These are phyloP conservation scores for Sphinx pinastri DNA, from an alignment of 2,888 invertebrate genomes.

Conservation along the genomic window DNA sequence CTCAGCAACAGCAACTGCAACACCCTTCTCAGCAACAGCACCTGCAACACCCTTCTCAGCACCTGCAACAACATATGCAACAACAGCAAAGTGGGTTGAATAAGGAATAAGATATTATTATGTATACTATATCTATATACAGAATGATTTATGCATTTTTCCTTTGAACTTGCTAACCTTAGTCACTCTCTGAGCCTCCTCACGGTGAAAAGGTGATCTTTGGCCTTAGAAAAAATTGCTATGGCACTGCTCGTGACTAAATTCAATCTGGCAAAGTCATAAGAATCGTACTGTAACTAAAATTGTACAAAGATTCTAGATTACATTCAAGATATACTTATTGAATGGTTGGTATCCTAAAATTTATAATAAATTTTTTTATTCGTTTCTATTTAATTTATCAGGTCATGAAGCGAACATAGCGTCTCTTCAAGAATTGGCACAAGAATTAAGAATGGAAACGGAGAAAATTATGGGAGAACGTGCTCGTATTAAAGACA, in stretches of 20 bases:
- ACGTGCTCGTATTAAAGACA: slow-evolving; percentile 72
- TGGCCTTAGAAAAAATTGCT: too few species aligned
- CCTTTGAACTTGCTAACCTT: too few species aligned
- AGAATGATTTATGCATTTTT: too few species aligned
- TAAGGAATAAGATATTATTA: slow-evolving; percentile 11
- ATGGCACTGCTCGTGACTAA: too few species aligned
- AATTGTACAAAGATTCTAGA: too few species aligned
- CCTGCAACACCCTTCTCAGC: not conserved
- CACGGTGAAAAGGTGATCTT: too few species aligned
- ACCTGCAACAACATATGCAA: not conserved
- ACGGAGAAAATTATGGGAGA: slow-evolving; percentile 78
- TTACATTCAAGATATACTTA: too few species aligned
- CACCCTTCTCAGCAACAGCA: slow-evolving; percentile 31
- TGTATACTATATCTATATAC: slow-evolving; percentile 14
- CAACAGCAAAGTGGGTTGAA: slow-evolving; percentile 43
- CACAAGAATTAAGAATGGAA: slow-evolving; percentile 75
- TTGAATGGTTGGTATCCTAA: not conserved
- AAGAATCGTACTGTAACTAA: too few species aligned
- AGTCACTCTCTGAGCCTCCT: too few species aligned
- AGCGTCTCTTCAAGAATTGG: slow-evolving; percentile 73
- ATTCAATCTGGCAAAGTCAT: too few species aligned
- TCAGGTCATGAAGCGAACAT: slow-evolving; percentile 75
- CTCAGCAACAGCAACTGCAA: slow-evolving; percentile 47
- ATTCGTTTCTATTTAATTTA: slow-evolving; percentile 17
- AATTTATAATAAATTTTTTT: not conserved